Evolutionary conservation across 2,888 invertebrate genomes (phyloP).

Genomic region (Aradus depressus): DNA sequence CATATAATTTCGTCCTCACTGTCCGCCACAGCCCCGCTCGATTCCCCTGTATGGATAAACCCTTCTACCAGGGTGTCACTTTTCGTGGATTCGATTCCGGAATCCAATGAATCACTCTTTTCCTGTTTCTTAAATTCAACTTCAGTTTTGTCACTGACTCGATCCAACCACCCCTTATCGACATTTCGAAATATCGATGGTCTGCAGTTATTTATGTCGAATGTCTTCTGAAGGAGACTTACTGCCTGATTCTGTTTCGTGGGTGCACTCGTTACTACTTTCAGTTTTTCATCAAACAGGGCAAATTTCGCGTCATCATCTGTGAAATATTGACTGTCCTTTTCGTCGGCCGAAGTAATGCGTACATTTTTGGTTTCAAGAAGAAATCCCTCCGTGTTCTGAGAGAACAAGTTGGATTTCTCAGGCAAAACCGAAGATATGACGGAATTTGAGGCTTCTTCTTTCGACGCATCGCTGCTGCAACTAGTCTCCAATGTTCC

Average conservation of each 20-base stretch:
- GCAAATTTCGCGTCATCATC: conserved; percentile 8
- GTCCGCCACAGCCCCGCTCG: conserved; percentile 37
- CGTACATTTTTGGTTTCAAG: too few relatives aligned
- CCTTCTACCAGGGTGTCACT: conserved; percentile 1
- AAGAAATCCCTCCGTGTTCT: too few relatives aligned
- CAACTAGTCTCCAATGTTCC: too few relatives aligned
- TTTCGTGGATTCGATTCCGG: conserved; percentile 30
- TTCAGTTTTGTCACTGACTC: conserved; percentile 30
- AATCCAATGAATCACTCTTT: conserved; percentile 32
- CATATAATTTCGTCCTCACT: conserved; percentile 50
- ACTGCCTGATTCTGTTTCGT: conserved; percentile 31
- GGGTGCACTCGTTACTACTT: conserved; percentile 31
- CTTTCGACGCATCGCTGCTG: too few relatives aligned
- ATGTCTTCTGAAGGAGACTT: conserved; percentile 35
- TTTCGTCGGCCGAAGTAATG: too few relatives aligned
- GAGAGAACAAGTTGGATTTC: too few relatives aligned
- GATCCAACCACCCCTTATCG: conserved; percentile 49
- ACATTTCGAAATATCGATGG: conserved; percentile 35
- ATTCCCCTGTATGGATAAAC: too few relatives aligned
- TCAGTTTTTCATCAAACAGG: conserved; percentile 29
- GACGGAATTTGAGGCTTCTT: too few relatives aligned
- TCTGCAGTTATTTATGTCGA: conserved; percentile 29
- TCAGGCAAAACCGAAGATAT: too few relatives aligned
- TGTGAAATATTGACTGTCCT: too few relatives aligned
- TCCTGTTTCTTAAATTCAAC: conserved; percentile 14